Base-by-base conservation (phyloP, 2,797 vertebrate genomes). In the Scleropages formosus region DNA sequence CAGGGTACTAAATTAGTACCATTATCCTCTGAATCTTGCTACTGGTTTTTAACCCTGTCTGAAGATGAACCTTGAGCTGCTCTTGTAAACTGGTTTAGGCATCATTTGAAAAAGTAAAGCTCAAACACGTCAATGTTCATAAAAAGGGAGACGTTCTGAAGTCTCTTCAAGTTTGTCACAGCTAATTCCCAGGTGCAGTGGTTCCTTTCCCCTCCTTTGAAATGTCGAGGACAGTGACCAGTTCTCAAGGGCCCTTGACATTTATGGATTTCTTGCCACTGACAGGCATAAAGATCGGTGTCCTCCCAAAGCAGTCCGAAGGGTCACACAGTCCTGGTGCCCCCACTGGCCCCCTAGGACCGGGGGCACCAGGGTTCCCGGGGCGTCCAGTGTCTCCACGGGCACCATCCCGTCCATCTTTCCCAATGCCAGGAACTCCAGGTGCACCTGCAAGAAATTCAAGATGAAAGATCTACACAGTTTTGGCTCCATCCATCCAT, bases 251-350 rank as follows among this genome's bases (percentile, higher is more conserved):
- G 49, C 88, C 87, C 78, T 90, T 91, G 80, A 91, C 84, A 74
- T 83, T 76, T 22, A 85, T 65, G 0, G 91, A 87, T 78, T 93
- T 93, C 82, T 93, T 93, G 3, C 91, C 91, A 1, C 88, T 80
- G 73, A 91, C 27, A 4, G 68, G 71, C 88, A 93, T 80, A 16
- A 90, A 92, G 74, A 91, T 78, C 22, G 87, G 89, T 53, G 88
- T 78, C 79, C 92, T 87, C 75, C 82, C 70, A 68, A 84, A 85
- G 79, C 93, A 94, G 75, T 88, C 91, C 0, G 93, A 93, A 24
- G 93, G 92, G 79, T 94, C 93, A 59, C 93, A 94, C 47, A 93
- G 88, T n/a, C 93, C 93, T 0, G 90, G 89, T 0, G 85, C 68
- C 8, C 93, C 93, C 0, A 85, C 65, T 11, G 87, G 69, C 8